Evolutionary conservation across 2,888 invertebrate species (phyloP), one percentile per base, ranked within the genome.

Genomic region (Scaptodrosophila latifasciaeformis): DNA sequence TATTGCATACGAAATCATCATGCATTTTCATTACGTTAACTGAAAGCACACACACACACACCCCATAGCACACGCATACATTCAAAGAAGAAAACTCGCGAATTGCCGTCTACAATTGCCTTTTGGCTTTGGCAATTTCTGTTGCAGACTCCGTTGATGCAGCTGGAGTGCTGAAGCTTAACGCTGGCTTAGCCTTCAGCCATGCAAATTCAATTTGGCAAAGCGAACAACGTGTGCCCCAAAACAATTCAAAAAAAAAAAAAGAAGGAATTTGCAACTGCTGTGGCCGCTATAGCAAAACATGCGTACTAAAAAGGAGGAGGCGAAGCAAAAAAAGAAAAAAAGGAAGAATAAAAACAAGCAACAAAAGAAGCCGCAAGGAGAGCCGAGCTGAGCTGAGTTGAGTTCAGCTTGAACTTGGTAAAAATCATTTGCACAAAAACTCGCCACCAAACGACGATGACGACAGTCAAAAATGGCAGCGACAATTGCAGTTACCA

Each of bases 141-240:
- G 43, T 29, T 24, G 19, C 29, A 13, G 24, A n/a, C 19, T 29
- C 34, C 45, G 21, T 1, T 34, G 34, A 43, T 61, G 39, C 37
- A 6, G 31, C 39, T 43, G 19, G n/a, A n/a, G n/a, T n/a, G n/a
- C n/a, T n/a, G 40, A 34, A 47, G 60, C 60, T 59, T 60, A 59
- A 60, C 59, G 24, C 42, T 42, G 78, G 57, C 63, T 72, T 72
- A 58, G 70, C 74, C 61, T 59, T 62, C 58, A 59, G 80, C 70
- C 64, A 77, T 77, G 74, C 77, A 79, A 72, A 72, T 72, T 72
- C 77, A 72, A 79, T 72, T 72, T 79, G 67, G 63, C 39, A 40
- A 62, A 51, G 62, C 48, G 56, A 51, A 51, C 54, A 17, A 37
- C 5, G 17, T n/a, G n/a, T n/a, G n/a, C n/a, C n/a, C 37, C 37